Evolutionary conservation across 2,113 vertebrate genomes (phyloP), one percentile per base, ranked within the genome.

Genomic region (Rostratula benghalensis): DNA sequence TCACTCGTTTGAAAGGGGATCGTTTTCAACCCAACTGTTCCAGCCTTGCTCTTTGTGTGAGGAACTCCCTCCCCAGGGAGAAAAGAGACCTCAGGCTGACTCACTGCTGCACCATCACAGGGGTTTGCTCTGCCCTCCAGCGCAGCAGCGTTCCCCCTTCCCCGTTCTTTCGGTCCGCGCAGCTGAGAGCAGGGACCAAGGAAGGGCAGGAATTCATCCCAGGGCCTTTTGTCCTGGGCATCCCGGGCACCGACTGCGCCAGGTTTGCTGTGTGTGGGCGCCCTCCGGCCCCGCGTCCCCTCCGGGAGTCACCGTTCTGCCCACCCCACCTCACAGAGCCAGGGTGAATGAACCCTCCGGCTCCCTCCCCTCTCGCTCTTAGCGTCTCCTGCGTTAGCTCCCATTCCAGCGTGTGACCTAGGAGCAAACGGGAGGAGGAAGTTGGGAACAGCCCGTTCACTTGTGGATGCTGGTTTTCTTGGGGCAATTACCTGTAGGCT

Each of bases 381-480:
- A 15, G 60, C n/a, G 65, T 25, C 31, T 39, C 33, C 13, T 24
- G 51, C 56, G 18, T 35, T 10, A n/a, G 68, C 18, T 57, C 82
- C 64, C 79, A 68, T 68, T 75, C 22, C 54, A 79, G 68, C 67
- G 54, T 33, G 87, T 31, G 95, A 91, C 87, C 57, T 54, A 43
- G 79, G 92, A 83, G 86, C 76, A 89, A 87, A 87, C 39, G 51
- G 85, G 50, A 95, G 94, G 82, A 89, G 94, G 94, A 87, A 90
- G 64, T 30, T 74, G 16, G 71, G 60, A 95, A 19, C n/a, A 64
- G 89, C 59, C 59, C 70, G 77, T 21, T 94, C 20, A 87, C 96
- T 83, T 83, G 74, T 86, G 86, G 77, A 69, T 87, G 80, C 83
- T 93, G 17, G 85, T 92, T 95, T 89, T 84, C 67, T 77, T 25